A percentile compares a stretch with the other conserved stretches of the same genome.
phyloP scores from a whole-genome alignment of 2,888 invertebrate species.

The Helobdella robusta region DNA sequence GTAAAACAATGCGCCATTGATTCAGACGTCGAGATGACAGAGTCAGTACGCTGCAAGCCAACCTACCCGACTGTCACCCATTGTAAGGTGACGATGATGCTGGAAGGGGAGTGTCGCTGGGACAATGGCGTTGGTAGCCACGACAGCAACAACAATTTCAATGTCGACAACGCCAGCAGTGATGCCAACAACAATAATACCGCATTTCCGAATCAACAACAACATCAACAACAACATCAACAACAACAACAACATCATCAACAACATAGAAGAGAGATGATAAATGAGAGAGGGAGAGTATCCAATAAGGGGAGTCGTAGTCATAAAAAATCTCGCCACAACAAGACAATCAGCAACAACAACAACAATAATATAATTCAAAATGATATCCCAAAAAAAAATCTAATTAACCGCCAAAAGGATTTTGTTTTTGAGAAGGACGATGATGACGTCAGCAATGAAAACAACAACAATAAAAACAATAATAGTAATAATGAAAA shows the following conservation, averaged over 20 bases:
- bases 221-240: background rate
- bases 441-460: background rate
- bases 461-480: no score
- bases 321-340: background rate
- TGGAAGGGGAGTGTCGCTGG: no score
- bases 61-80: no score
- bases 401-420: background rate
- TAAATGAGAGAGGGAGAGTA: no score
- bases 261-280: no score
- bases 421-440: background rate
- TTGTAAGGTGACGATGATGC: no score
- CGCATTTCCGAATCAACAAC: no score
- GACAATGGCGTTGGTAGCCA: background rate
- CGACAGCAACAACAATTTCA: background rate
- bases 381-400: background rate
- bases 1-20: no score
- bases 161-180: background rate
- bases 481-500: no score
- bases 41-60: background rate
- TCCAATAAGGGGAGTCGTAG: no score
- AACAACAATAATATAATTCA: background rate
- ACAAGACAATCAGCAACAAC: background rate
- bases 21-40: constrained; percentile 14
- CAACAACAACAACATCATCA: background rate
- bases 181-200: background rate